Conservation (phyloP, 2,888 invertebrate genomes). For the Sarcophaga rosellei region DNA sequence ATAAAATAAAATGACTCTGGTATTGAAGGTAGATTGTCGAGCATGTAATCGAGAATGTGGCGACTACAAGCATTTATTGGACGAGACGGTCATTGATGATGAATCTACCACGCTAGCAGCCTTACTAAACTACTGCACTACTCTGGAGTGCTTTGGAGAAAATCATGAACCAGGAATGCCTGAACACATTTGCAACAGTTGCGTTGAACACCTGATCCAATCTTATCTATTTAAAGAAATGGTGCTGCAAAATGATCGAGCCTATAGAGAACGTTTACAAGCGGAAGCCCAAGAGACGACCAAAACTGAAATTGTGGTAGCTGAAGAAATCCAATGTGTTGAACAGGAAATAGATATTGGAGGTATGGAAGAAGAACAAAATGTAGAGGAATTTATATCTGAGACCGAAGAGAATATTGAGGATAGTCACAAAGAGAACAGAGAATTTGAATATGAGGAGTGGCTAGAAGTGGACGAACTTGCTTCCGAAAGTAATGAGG, state of each 20-base stretch:
- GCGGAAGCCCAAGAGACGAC: constrained; percentile 69
- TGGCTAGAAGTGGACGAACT: constrained; percentile 61
- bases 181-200: constrained; percentile 75
- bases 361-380: constrained; percentile 51
- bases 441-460: constrained; percentile 58
- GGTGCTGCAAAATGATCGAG: constrained; percentile 74
- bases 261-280: constrained; percentile 72
- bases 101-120: constrained; percentile 76
- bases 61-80: constrained; percentile 73
- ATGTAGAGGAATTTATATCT: constrained; percentile 46
- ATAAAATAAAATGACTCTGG: constrained; percentile 50
- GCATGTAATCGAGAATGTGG: constrained; percentile 74
- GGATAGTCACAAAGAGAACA: not conserved
- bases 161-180: constrained; percentile 75
- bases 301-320: constrained; percentile 59
- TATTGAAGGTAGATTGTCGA: constrained; percentile 75
- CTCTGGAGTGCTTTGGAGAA: constrained; percentile 70
- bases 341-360: constrained; percentile 62
- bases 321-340: constrained; percentile 65
- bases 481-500: not conserved
- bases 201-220: constrained; percentile 73
- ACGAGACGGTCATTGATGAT: constrained; percentile 73
- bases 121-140: constrained; percentile 74
- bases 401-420: constrained; percentile 33
- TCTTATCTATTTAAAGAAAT: constrained; percentile 75